These are phyloP conservation scores for Gracilinanus agilis DNA, from an alignment of 2,113 vertebrate genomes.

Conservation along the genomic window DNA sequence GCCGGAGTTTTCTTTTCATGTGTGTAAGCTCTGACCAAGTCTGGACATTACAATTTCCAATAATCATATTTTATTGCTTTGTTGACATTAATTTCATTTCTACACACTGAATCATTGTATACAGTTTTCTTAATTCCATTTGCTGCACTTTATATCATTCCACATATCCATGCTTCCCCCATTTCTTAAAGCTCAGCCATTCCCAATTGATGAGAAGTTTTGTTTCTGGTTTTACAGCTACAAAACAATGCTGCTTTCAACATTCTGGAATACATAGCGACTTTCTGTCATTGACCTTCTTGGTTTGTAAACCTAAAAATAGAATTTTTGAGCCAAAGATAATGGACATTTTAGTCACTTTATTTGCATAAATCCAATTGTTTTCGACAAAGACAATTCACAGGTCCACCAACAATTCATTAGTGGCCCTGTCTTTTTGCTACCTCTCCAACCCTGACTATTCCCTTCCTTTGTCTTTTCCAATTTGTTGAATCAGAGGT, in stretches of 20 bases:
- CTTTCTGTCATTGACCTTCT: too few species aligned
- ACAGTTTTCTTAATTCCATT: neutral
- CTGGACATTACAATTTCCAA: too few species aligned
- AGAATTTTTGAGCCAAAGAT: too few species aligned
- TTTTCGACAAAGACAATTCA: neutral
- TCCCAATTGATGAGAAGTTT: neutral
- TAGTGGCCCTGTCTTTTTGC: neutral
- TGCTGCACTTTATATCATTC: neutral
- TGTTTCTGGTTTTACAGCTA: neutral
- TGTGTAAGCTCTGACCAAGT: too few species aligned
- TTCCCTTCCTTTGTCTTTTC: neutral
- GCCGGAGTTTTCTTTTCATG: too few species aligned
- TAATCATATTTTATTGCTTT: too few species aligned
- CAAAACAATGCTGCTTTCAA: too few species aligned
- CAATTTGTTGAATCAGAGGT: too few species aligned
- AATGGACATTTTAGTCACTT: too few species aligned
- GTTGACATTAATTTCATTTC: too few species aligned
- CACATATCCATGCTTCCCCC: neutral
- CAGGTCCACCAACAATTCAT: constrained; percentile 9
- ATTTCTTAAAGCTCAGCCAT: neutral
- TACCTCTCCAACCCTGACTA: neutral
- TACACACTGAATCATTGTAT: neutral
- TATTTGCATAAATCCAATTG: neutral
- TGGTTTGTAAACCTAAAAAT: too few species aligned
- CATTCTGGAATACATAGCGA: too few species aligned